Conservation (phyloP, 2,113 vertebrate species). For the Acanthisitta chloris region DNA sequence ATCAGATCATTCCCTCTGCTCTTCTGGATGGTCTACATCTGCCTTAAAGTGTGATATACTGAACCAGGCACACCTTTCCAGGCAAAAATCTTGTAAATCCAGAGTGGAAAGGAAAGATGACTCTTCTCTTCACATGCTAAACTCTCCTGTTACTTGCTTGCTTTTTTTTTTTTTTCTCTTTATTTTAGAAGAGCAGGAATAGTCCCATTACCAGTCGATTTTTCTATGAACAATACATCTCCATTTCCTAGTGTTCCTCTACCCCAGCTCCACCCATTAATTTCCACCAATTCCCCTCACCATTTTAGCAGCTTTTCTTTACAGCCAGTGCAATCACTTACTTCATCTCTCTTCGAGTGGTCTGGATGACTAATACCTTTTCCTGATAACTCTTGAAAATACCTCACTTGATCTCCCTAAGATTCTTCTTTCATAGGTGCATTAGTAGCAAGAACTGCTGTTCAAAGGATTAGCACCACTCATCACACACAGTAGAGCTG, state of each 20-base stretch:
- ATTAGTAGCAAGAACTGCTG: background rate
- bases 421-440: background rate
- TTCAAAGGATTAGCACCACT: background rate
- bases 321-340: background rate
- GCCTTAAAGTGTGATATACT: background rate
- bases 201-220: background rate
- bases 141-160: background rate
- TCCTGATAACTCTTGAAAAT: background rate
- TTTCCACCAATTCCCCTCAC: background rate
- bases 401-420: background rate
- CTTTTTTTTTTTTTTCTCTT: background rate
- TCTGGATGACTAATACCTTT: background rate
- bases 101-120: background rate
- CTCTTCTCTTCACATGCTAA: background rate
- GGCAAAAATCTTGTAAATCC: background rate
- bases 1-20: background rate
- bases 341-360: background rate
- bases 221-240: background rate
- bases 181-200: background rate
- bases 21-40: background rate
- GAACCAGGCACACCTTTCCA: background rate
- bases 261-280: background rate
- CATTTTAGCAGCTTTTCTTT: background rate
- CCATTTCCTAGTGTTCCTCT: background rate
- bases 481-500: background rate